Percentiles rank a stretch among this genome's conserved stretches.
Evolutionary conservation across 35 echinoderm and acorn worm species (phyloP).

Genomic region (Chiridota heheva): DNA sequence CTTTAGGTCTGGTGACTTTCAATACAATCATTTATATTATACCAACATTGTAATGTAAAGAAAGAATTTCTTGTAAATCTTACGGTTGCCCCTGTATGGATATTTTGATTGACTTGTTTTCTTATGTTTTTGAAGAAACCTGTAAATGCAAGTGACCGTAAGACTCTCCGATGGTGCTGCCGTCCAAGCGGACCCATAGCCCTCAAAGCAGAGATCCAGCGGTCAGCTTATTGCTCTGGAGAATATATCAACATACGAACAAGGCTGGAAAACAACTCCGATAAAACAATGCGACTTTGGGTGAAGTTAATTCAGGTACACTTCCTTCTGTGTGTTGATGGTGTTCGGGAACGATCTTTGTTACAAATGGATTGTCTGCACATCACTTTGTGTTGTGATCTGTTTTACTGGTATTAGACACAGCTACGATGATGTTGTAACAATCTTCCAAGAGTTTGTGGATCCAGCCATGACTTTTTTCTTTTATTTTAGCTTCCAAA

Average conservation of each 20-base stretch:
- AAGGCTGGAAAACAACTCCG: slow-evolving; percentile 91
- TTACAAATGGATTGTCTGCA: background rate
- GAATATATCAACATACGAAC: slow-evolving; percentile 96
- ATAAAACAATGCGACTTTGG: slow-evolving; percentile 83
- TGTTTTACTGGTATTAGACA: background rate
- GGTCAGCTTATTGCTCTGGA: slow-evolving; percentile 89
- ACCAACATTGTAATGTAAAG: no score
- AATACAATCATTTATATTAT: no score
- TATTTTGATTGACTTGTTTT: no score
- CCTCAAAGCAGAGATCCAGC: slow-evolving; percentile 88
- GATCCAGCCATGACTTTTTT: no score
- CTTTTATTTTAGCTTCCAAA: no score
- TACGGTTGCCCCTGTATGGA: no score
- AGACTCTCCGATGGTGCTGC: slow-evolving; percentile 80
- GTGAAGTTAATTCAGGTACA: slow-evolving; percentile 91
- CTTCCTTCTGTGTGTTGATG: no score
- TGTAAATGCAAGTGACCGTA: slow-evolving; percentile 70
- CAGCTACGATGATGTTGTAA: no score
- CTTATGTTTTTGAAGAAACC: slow-evolving; percentile 72
- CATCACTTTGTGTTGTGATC: background rate
- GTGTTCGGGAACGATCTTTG: background rate
- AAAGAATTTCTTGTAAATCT: no score
- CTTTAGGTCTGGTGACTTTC: no score
- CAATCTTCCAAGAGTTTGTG: no score
- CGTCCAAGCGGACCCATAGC: slow-evolving; percentile 86